A percentile compares a stretch with the other conserved stretches of the same genome.
These are phyloP conservation scores for Drosophila albomicans DNA, from an alignment of 1,140 invertebrate species.

Conservation along the genomic window DNA sequence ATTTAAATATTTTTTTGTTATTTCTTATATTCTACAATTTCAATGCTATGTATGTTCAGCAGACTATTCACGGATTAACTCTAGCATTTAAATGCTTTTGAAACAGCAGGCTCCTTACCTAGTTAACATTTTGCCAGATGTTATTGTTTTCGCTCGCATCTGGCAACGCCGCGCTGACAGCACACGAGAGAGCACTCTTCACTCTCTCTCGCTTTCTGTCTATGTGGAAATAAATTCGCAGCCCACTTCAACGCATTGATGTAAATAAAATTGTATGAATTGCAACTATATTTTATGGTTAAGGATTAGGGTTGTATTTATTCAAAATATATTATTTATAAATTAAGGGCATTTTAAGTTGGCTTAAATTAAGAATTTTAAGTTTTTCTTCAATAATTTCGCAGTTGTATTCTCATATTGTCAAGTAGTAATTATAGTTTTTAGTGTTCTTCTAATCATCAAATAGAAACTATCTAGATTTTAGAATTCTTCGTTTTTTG, in stretches of 20 bases:
- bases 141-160: conserved; percentile 22
- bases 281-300: conserved; percentile 7
- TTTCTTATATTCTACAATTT: neutral
- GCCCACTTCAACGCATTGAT: neutral
- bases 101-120: neutral
- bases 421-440: no score
- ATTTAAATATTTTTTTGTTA: neutral
- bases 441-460: no score
- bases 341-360: neutral
- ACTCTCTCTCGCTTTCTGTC: neutral
- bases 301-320: neutral
- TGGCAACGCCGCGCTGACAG: conserved; percentile 42
- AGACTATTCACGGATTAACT: neutral
- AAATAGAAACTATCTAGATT: no score
- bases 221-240: neutral
- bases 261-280: conserved; percentile 19
- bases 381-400: no score
- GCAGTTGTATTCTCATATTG: no score
- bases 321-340: neutral
- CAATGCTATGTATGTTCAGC: no score
- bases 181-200: neutral
- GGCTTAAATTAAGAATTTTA: no score
- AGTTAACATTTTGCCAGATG: conserved; percentile 45
- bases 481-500: no score
- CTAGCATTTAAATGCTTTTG: neutral